Evolutionary conservation across 2,888 invertebrate genomes (phyloP).

Genomic region (Argyra leucocephala): DNA sequence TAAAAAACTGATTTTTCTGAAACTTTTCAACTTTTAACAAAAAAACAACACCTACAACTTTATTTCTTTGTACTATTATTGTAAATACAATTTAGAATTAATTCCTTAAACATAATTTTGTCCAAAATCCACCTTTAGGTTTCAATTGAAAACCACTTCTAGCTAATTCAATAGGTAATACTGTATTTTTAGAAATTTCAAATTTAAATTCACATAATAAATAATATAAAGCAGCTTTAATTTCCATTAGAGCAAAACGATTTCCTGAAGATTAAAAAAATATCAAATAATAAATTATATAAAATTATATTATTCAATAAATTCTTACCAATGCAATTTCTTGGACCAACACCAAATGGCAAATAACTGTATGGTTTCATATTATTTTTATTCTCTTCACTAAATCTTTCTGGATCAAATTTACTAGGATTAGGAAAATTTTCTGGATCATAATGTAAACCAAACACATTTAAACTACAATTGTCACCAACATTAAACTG

Average conservation of each 20-base stretch:
- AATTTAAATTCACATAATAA: conserved; percentile 34
- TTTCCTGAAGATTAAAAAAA: conserved; percentile 29
- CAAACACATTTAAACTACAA: conserved; percentile 36
- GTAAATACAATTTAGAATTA: neutral
- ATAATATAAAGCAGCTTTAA: conserved; percentile 36
- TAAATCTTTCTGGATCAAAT: conserved; percentile 50
- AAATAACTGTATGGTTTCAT: conserved; percentile 44
- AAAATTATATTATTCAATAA: too few relatives aligned
- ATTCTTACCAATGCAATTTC: conserved; percentile 50
- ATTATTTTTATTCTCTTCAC: conserved; percentile 47
- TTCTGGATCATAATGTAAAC: conserved; percentile 44
- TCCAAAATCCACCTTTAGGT: conserved; percentile 37
- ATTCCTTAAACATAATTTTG: conserved; percentile 31
- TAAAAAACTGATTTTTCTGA: too few relatives aligned
- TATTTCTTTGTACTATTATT: too few relatives aligned
- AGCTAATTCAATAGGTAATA: conserved; percentile 31
- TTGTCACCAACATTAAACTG: conserved; percentile 33
- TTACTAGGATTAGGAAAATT: conserved; percentile 46
- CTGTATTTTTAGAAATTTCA: conserved; percentile 30
- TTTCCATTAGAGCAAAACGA: conserved; percentile 39
- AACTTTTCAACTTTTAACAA: too few relatives aligned
- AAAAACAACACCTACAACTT: too few relatives aligned
- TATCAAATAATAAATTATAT: too few relatives aligned
- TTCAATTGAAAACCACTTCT: conserved; percentile 28
- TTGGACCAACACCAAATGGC: conserved; percentile 50